Evolutionary conservation across 2,888 invertebrate species (phyloP), one percentile per base, ranked within the genome.

Genomic region (Lumbricus terrestris): DNA sequence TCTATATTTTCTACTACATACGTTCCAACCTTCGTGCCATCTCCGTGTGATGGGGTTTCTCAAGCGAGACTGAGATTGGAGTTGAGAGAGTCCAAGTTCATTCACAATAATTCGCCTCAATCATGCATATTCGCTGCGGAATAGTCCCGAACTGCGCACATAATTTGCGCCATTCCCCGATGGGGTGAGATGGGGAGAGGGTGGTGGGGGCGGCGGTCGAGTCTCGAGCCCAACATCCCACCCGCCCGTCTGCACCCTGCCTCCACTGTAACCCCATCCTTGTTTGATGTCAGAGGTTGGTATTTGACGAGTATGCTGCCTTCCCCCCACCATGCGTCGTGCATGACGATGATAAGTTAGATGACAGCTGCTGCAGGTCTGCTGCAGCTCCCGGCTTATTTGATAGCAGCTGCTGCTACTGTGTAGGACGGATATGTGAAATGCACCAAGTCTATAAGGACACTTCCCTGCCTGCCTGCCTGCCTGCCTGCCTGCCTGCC

Each of bases 401-500:
- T 69, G n/a, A 69, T 8, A n/a, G 4, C 69, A 69, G 69, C 69
- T n/a, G 47, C 47, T 1, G 20, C 1, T 6, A 13, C 47, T 5
- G 23, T 4, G 23, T 54, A 2, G 23, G 54, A 1, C 54, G 29
- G 29, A 23, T n/a, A n/a, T 69, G 69, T n/a, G 8, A 69, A 69
- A 69, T n/a, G 69, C 69, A 69, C 69, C 69, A 8, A 69, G 69
- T 69, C 29, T n/a, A 54, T 42, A 23, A n/a, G 69, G n/a, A 69
- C 69, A 69, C 69, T n/a, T 69, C 69, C 11, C 38, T 82, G 6
- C 0, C 82, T 82, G 35, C 83, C 82, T 82, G n/a, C 37, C 20
- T 89, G 34, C 83, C 23, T 91, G 54, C 92, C 94, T 89, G 90
- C 23, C 88, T 42, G 11, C 20, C 37, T 40, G 4, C 16, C 40